Evolutionary conservation across 2,113 vertebrate genomes (phyloP).

Genomic region (Ceratotherium simum): DNA sequence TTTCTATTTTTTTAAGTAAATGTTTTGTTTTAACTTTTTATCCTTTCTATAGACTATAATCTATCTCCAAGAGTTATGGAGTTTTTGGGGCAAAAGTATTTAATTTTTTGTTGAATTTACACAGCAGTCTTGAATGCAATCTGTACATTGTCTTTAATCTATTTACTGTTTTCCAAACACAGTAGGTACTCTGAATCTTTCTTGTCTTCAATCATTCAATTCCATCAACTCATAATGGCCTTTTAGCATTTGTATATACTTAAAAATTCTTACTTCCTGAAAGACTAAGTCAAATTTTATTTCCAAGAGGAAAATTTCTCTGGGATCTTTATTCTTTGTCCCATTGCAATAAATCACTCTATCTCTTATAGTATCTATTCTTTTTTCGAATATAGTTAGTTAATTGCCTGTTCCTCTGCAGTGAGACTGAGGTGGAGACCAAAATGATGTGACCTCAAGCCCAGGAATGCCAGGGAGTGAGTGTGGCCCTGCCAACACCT

Average conservation of each 20-base stretch:
- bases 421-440: neutral
- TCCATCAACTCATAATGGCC: neutral
- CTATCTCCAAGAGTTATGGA: neutral
- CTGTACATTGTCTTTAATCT: neutral
- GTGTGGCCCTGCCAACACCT: neutral
- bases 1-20: neutral
- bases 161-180: neutral
- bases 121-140: neutral
- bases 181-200: neutral
- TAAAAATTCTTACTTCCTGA: neutral
- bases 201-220: neutral
- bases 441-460: neutral
- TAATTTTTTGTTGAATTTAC: neutral
- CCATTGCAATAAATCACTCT: neutral
- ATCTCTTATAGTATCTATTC: neutral
- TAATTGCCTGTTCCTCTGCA: neutral
- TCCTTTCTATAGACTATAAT: neutral
- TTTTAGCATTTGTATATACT: neutral
- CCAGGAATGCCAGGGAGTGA: neutral
- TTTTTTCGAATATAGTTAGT: neutral
- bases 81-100: neutral
- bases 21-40: neutral
- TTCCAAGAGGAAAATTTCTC: neutral
- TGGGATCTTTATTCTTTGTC: too few species aligned
- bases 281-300: neutral